Percentiles rank a stretch among this genome's conserved stretches.
Conservation (phyloP, 1,140 invertebrate species). For the Hermetia illucens region DNA sequence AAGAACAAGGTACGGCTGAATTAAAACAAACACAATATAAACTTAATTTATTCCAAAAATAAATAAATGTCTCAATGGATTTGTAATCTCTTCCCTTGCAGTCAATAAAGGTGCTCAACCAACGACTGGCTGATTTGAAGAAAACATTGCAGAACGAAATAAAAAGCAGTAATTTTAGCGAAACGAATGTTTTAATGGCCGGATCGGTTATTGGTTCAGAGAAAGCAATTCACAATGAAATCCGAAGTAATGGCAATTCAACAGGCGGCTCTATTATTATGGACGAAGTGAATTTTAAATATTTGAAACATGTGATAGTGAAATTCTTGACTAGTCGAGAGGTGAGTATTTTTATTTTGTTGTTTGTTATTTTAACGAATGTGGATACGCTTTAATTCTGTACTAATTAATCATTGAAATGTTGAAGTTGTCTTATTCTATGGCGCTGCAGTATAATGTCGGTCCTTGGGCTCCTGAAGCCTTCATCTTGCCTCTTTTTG, state of each 20-base stretch:
- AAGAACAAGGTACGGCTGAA: constrained; percentile 52
- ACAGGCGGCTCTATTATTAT: constrained; percentile 35
- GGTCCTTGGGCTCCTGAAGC: no score
- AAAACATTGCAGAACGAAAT: constrained; percentile 81
- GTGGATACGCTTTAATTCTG: no score
- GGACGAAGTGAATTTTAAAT: constrained; percentile 41
- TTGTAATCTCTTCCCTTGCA: constrained; percentile 29
- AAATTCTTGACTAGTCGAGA: constrained; percentile 84
- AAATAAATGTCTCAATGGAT: no score
- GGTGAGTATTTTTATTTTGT: constrained; percentile 30
- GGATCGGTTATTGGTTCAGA: constrained; percentile 15
- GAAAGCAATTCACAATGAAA: constrained; percentile 34
- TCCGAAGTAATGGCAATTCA: constrained; percentile 30
- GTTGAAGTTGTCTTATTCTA: no score
- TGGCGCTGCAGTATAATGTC: no score
- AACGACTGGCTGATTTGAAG: constrained; percentile 74
- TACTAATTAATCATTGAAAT: no score
- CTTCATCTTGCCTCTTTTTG: no score
- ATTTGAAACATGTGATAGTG: constrained; percentile 83
- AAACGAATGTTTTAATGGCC: no score
- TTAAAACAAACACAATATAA: not conserved
- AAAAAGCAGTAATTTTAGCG: constrained; percentile 36
- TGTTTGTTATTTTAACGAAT: constrained; percentile 5
- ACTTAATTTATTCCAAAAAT: not conserved
- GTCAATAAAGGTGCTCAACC: constrained; percentile 78